Percentiles rank a stretch among this genome's conserved stretches.
phyloP scores from a whole-genome alignment of 2,113 vertebrate species.

The Cettia cetti region DNA sequence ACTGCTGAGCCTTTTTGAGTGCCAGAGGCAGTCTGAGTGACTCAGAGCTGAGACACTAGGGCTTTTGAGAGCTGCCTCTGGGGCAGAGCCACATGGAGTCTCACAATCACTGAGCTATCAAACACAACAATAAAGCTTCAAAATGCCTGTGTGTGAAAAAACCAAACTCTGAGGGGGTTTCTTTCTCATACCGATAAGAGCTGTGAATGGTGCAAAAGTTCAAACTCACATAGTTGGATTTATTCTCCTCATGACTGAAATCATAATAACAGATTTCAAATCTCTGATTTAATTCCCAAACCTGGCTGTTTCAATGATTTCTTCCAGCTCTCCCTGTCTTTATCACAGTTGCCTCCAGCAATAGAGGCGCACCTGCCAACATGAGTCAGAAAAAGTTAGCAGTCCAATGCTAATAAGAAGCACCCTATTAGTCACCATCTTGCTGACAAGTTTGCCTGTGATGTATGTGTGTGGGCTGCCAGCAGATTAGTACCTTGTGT shows the following conservation, averaged over 20 bases:
- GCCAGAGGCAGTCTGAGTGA: conserved; percentile 2
- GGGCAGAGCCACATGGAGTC: background rate
- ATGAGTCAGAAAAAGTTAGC: conserved; percentile 9
- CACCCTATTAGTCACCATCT: background rate
- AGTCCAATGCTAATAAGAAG: background rate
- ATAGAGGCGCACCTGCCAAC: background rate
- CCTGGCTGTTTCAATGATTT: background rate
- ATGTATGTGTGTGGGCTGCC: background rate
- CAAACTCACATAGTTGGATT: background rate
- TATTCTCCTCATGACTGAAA: background rate
- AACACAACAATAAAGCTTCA: background rate
- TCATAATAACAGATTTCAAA: background rate
- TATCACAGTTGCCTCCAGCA: background rate
- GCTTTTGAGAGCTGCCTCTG: conserved; percentile 23
- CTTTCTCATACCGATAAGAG: background rate
- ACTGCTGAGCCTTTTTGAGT: background rate
- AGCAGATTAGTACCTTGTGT: background rate
- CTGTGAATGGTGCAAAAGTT: background rate
- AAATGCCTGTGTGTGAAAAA: background rate
- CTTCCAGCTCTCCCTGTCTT: background rate
- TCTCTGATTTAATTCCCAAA: background rate
- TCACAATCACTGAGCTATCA: background rate
- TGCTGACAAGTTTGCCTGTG: background rate
- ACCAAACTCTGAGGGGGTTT: background rate
- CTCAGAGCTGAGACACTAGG: conserved; percentile 3